Percentiles rank a stretch among this genome's conserved stretches.
phyloP scores from a whole-genome alignment of 2,797 vertebrate species.

The Rhabdomys pumilio region DNA sequence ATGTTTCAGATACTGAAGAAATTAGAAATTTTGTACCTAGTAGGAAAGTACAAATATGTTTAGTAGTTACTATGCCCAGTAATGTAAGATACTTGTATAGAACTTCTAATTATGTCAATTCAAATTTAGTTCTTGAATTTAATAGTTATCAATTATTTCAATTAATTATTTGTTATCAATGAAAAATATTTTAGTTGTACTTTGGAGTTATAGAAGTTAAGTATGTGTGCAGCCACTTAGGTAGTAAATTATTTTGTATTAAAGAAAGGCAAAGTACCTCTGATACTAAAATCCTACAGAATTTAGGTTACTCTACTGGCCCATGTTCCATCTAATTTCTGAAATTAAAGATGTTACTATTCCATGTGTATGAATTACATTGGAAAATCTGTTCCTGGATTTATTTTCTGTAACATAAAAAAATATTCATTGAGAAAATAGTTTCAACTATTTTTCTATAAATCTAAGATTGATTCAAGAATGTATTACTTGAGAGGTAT shows the following conservation, averaged over 20 bases:
- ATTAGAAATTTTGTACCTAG: constrained; percentile 7
- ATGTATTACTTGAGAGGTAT: neutral
- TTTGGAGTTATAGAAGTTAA: neutral
- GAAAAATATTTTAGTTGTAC: neutral
- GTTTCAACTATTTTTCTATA: neutral
- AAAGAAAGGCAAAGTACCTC: neutral
- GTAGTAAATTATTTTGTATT: neutral
- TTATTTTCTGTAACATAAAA: neutral
- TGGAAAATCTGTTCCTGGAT: neutral
- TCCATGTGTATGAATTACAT: neutral
- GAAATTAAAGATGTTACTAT: constrained; percentile 12
- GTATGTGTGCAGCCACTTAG: neutral
- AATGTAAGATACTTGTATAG: neutral
- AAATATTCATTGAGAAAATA: neutral
- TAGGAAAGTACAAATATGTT: neutral
- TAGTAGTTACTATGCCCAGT: neutral
- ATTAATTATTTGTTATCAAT: neutral
- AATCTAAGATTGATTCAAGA: neutral
- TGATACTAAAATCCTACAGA: neutral
- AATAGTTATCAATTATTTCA: neutral
- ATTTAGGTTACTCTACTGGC: neutral
- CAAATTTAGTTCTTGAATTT: neutral
- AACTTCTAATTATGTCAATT: neutral
- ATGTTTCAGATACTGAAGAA: neutral
- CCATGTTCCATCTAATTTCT: neutral